Percentiles rank a stretch among this genome's conserved stretches.
Conservation (phyloP, 2,888 invertebrate genomes). For the Allacma fusca region DNA sequence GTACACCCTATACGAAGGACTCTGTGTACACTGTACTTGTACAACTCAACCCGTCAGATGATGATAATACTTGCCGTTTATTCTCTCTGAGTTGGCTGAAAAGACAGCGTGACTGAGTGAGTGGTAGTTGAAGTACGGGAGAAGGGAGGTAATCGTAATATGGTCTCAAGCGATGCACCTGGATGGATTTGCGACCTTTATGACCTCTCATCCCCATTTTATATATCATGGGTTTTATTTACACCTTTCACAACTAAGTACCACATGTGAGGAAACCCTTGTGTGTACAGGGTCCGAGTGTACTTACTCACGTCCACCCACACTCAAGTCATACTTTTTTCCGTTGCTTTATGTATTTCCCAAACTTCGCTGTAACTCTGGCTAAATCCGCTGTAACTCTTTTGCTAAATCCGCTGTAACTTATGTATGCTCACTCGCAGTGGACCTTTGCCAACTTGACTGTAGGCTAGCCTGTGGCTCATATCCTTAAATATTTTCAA, state of each 20-base stretch:
- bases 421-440: no score
- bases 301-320: neutral
- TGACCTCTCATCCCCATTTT: slow-evolving; percentile 41
- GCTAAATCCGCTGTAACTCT: no score
- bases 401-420: no score
- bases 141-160: slow-evolving; percentile 28
- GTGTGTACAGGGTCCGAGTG: neutral
- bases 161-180: slow-evolving; percentile 40
- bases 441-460: no score
- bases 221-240: slow-evolving; percentile 8
- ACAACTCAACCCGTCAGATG: no score
- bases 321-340: no score
- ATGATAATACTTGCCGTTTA: neutral
- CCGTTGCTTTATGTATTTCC: no score
- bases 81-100: slow-evolving; percentile 14
- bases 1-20: no score
- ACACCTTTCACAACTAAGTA: slow-evolving; percentile 8
- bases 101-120: slow-evolving; percentile 30
- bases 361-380: no score
- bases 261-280: neutral
- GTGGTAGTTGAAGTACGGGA: slow-evolving; percentile 3
- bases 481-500: no score
- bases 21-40: no score
- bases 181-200: slow-evolving; percentile 42
- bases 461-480: no score